Conservation (phyloP, 2,888 invertebrate species). For the Pseudococcus viburni region DNA sequence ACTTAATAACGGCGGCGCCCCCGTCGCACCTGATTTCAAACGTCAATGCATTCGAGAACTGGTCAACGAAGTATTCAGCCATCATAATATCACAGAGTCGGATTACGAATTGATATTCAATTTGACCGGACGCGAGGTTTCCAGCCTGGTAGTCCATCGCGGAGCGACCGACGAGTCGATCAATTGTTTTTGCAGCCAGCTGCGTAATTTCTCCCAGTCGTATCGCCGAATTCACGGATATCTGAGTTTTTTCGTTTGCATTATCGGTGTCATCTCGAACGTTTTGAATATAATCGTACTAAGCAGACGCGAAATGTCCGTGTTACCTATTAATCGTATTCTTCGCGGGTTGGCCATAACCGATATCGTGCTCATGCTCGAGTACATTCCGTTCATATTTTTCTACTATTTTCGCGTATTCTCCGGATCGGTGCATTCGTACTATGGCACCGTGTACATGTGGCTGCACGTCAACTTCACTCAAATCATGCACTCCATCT, state of each 20-base stretch:
- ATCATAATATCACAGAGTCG: slow-evolving; percentile 57
- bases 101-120: slow-evolving; percentile 53
- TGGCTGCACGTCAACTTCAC: slow-evolving; percentile 87
- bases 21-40: background rate
- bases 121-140: slow-evolving; percentile 42
- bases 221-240: slow-evolving; percentile 85
- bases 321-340: slow-evolving; percentile 89
- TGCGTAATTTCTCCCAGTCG: slow-evolving; percentile 76
- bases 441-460: slow-evolving; percentile 81
- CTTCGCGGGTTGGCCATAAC: slow-evolving; percentile 88
- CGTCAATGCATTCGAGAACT: slow-evolving; percentile 14
- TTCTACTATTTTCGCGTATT: slow-evolving; percentile 79
- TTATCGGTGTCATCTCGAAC: slow-evolving; percentile 90
- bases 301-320: slow-evolving; percentile 84
- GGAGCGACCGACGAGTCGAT: background rate
- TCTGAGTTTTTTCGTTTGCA: slow-evolving; percentile 85
- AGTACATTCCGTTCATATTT: slow-evolving; percentile 83
- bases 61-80: background rate
- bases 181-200: slow-evolving; percentile 66
- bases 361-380: slow-evolving; percentile 91
- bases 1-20: background rate
- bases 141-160: background rate
- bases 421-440: slow-evolving; percentile 76
- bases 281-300: slow-evolving; percentile 89
- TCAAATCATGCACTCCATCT: slow-evolving; percentile 86